Percentiles rank a stretch among this genome's conserved stretches.
phyloP scores from a whole-genome alignment of 2,113 vertebrate species.

The Rattus rattus region DNA sequence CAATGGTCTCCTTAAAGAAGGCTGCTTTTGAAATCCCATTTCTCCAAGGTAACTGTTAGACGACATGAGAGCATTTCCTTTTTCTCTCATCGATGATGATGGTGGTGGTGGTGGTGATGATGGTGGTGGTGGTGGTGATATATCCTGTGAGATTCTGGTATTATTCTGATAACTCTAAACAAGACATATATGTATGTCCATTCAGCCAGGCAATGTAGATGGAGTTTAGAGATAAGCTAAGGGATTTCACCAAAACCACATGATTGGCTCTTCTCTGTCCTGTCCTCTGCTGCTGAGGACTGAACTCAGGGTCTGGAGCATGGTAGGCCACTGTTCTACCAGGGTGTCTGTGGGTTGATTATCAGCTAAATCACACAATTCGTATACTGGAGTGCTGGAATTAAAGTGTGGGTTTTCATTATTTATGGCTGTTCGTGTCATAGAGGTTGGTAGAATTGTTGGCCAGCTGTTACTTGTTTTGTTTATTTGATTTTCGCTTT shows the following conservation, averaged over 20 bases:
- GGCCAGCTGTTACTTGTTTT: background rate
- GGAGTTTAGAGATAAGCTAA: background rate
- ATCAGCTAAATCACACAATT: background rate
- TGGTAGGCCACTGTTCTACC: too few relatives aligned
- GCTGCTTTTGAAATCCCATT: background rate
- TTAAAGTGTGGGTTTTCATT: background rate
- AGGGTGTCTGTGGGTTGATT: too few relatives aligned
- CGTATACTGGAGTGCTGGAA: background rate
- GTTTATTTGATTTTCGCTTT: conserved; percentile 40
- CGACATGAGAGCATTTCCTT: background rate
- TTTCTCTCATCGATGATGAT: conserved; percentile 14
- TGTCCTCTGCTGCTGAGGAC: background rate
- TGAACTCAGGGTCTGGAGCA: background rate
- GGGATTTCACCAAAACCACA: background rate
- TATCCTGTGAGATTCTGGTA: background rate
- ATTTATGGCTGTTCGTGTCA: background rate
- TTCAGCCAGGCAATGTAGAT: background rate
- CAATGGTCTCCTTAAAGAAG: background rate
- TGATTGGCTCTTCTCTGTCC: background rate
- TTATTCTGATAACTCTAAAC: background rate
- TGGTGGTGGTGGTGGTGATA: background rate
- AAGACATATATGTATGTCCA: background rate
- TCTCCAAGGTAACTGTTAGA: background rate
- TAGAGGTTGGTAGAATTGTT: background rate
- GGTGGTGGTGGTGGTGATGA: background rate